A percentile compares a stretch with the other conserved stretches of the same genome.
phyloP scores from a whole-genome alignment of 2,888 invertebrate species.

The Diarsia rubi region DNA sequence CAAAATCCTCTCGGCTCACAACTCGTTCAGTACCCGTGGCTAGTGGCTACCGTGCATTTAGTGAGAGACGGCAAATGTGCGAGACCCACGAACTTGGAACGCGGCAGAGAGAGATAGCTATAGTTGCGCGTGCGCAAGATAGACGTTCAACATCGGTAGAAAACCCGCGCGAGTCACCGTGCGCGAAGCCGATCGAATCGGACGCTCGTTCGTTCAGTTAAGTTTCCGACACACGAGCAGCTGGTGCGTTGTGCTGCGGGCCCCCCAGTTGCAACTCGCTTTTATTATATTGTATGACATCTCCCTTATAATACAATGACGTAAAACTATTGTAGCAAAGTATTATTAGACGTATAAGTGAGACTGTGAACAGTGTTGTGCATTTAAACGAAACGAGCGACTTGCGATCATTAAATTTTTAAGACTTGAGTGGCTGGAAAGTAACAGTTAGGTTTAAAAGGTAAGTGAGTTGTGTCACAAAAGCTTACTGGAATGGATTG shows the following conservation, averaged over 20 bases:
- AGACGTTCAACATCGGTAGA: conserved; percentile 79
- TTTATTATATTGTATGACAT: conserved; percentile 77
- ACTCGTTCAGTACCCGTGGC: conserved; percentile 86
- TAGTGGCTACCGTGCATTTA: conserved; percentile 87
- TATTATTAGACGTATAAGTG: conserved; percentile 76
- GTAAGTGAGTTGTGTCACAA: conserved; percentile 88
- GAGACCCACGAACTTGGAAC: conserved; percentile 32
- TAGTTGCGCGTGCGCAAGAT: conserved; percentile 83
- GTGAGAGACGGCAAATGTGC: conserved; percentile 67
- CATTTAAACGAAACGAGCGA: conserved; percentile 71
- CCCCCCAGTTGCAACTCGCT: conserved; percentile 83
- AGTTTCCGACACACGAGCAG: conserved; percentile 85
- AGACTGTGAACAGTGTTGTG: conserved; percentile 84
- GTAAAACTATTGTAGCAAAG: conserved; percentile 76
- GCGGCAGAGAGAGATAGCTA: conserved; percentile 73
- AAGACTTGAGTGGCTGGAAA: conserved; percentile 81
- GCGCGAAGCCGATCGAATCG: conserved; percentile 82
- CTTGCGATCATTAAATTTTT: conserved; percentile 76
- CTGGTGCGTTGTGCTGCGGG: conserved; percentile 84
- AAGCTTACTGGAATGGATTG: conserved; percentile 86
- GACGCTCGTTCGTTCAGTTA: conserved; percentile 85
- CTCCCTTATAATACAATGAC: conserved; percentile 83
- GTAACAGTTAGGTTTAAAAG: conserved; percentile 89
- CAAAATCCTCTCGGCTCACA: conserved; percentile 84
- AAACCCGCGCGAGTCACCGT: conserved; percentile 78